Evolutionary conservation across 2,113 vertebrate species (phyloP).

Genomic region (Columba janthina): DNA sequence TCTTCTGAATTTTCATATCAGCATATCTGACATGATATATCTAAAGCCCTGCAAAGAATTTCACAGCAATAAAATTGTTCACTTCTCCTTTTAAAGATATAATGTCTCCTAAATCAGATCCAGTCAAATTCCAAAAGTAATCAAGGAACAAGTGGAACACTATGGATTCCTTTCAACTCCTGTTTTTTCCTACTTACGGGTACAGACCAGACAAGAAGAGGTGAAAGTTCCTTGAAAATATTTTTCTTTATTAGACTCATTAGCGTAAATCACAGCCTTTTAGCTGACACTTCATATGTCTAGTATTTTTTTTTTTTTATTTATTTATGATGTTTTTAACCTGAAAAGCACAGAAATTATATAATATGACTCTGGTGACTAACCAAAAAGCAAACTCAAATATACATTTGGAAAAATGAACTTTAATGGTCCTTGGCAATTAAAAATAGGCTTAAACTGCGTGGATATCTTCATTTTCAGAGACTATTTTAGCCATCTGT

Average conservation of each 20-base stretch:
- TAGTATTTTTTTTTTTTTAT: neutral
- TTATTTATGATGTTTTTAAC: neutral
- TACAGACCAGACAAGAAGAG: neutral
- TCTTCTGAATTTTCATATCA: neutral
- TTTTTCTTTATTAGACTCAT: neutral
- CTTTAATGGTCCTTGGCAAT: neutral
- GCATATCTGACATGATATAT: neutral
- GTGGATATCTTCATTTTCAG: neutral
- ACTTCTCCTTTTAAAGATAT: neutral
- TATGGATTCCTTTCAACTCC: neutral
- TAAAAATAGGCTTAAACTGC: neutral
- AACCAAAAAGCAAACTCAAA: neutral
- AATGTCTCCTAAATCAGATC: neutral
- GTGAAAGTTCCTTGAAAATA: neutral
- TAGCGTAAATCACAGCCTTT: neutral
- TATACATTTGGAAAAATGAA: neutral
- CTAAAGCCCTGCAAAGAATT: neutral
- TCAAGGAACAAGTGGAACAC: neutral
- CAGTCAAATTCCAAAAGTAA: neutral
- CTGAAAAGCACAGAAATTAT: neutral
- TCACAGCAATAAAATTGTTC: neutral
- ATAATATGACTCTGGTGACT: neutral
- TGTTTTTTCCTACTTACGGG: neutral
- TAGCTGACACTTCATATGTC: neutral
- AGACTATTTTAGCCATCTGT: neutral